A percentile compares a stretch with the other conserved stretches of the same genome.
Conservation (phyloP, 2,888 invertebrate species). For the Cerastoderma edule region DNA sequence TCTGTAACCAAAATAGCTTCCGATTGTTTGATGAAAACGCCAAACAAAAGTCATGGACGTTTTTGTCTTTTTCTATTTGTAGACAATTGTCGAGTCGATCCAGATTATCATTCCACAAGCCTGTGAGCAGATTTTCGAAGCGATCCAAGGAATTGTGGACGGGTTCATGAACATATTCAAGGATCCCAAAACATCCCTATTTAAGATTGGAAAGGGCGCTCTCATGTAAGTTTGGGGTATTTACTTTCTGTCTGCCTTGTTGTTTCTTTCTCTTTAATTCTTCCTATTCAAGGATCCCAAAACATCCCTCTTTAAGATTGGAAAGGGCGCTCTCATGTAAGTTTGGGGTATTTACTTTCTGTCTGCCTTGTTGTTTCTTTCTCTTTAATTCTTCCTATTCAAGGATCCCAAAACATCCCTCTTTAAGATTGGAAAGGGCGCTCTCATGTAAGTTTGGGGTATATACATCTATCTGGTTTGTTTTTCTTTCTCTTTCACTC, state of each 20-base stretch:
- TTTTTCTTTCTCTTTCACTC: too few species aligned
- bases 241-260: too few species aligned
- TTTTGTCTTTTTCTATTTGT: neutral
- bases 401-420: conserved; percentile 42
- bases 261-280: too few species aligned
- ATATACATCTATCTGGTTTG: too few species aligned
- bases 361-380: too few species aligned
- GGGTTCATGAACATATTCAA: conserved; percentile 48
- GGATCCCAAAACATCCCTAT: conserved; percentile 39
- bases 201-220: conserved; percentile 45
- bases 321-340: conserved; percentile 46
- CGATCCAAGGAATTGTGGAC: conserved; percentile 38
- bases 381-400: too few species aligned
- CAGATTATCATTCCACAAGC: conserved; percentile 40
- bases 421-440: conserved; percentile 42
- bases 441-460: conserved; percentile 39
- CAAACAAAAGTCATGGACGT: too few species aligned
- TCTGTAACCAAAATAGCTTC: too few species aligned
- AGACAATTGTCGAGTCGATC: conserved; percentile 43
- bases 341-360: too few species aligned
- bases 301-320: conserved; percentile 40
- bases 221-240: conserved; percentile 39
- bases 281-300: conserved; percentile 44
- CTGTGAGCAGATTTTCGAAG: conserved; percentile 42
- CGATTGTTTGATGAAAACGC: too few species aligned